Conservation (phyloP, 2,888 invertebrate species). For the Cephonodes hylas region DNA sequence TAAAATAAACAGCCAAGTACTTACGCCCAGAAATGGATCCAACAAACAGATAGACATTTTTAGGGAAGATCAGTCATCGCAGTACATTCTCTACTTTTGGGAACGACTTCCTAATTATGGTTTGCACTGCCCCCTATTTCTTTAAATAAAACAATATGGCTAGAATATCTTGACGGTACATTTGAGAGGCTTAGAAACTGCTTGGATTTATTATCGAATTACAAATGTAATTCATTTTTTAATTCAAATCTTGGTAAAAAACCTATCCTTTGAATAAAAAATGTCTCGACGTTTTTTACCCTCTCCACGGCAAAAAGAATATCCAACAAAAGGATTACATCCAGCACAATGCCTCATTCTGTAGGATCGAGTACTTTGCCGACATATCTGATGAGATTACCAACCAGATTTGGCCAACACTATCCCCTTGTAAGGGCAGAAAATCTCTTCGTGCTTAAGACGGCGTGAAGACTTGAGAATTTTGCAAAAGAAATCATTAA, state of each 20-base stretch:
- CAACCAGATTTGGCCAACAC: constrained; percentile 18
- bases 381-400: constrained; percentile 27
- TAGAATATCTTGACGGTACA: too few species aligned
- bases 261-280: background rate
- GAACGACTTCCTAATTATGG: too few species aligned
- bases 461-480: background rate
- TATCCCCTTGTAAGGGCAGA: constrained; percentile 8
- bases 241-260: background rate
- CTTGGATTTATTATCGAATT: too few species aligned
- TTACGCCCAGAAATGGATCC: too few species aligned
- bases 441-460: background rate
- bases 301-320: constrained; percentile 10
- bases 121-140: too few species aligned
- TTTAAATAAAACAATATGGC: too few species aligned
- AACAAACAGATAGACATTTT: too few species aligned
- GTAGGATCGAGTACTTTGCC: constrained; percentile 18
- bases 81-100: too few species aligned
- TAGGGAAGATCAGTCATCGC: too few species aligned
- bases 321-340: constrained; percentile 24
- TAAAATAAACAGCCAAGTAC: too few species aligned
- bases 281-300: constrained; percentile 4
- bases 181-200: too few species aligned
- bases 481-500: background rate
- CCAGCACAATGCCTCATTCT: constrained; percentile 17
- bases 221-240: too few species aligned